These are phyloP conservation scores for Grantiella picta DNA, from an alignment of 2,113 vertebrate genomes.

Conservation along the genomic window DNA sequence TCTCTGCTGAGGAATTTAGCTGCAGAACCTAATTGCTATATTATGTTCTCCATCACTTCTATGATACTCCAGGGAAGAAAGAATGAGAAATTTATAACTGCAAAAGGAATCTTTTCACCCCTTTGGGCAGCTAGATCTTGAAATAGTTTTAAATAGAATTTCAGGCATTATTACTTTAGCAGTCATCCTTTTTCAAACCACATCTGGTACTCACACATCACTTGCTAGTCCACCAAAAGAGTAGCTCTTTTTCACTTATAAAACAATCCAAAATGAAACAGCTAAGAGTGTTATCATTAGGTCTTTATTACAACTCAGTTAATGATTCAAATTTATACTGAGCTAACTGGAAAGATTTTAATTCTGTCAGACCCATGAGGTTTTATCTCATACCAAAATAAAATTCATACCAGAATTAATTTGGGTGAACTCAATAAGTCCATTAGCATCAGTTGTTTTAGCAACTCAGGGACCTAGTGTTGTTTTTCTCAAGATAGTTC, in stretches of 20 bases:
- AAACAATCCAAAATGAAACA: background rate
- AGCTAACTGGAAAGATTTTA: background rate
- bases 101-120: background rate
- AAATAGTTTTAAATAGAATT: conserved; percentile 20
- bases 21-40: conserved; percentile 26
- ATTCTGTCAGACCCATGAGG: background rate
- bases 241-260: background rate
- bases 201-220: background rate
- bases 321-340: background rate
- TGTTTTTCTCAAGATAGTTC: background rate
- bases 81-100: conserved; percentile 25
- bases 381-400: background rate
- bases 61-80: conserved; percentile 23
- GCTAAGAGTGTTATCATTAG: background rate
- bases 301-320: background rate
- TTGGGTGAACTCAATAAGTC: background rate
- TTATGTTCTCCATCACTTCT: conserved; percentile 25
- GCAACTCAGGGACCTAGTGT: background rate
- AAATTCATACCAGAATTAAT: background rate
- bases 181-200: background rate
- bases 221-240: background rate
- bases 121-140: background rate
- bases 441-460: background rate
- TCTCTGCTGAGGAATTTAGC: background rate
- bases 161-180: conserved; percentile 31